Evolutionary conservation across 2,797 vertebrate species (phyloP), one percentile per base, ranked within the genome.

Genomic region (Epinephelus awoara): DNA sequence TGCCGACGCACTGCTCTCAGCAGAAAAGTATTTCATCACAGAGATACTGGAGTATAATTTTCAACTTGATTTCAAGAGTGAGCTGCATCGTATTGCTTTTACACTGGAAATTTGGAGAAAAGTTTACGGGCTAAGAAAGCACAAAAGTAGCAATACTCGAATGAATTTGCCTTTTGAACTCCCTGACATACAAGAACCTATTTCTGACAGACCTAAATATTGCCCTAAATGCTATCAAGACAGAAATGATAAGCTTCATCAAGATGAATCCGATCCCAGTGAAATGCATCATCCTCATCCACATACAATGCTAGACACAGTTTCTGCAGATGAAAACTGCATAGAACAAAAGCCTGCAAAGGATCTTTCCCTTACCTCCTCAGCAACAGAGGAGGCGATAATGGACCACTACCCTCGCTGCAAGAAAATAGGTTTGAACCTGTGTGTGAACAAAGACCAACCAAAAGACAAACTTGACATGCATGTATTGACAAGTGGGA

Each of bases 11-110:
- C 17, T 88, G 19, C 3, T 9, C 1, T 69, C 67, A 14, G 56
- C 80, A 14, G 54, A 21, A 3, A 73, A 49, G 19, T 0, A 78
- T 34, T 88, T 85, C 40, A 47, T 83, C 8, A 75, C 71, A 14
- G 83, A 85, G 13, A 67, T 85, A 54, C 29, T 88, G 34, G 77
- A 83, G 55, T 77, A 76, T 38, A 88, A 88, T 57, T 81, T 88
- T 6, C 1, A 64, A 65, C 75, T 88, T 11, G 2, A 69, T 52
- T 74, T 88, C 3, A 55, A 77, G 1, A 73, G 51, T 61, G 67
- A 85, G 34, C 56, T 67, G 27, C 5, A 11, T 34, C 52, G 50
- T 12, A 27, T 0, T 51, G 38, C 12, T 25, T 88, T 79, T 23
- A 34, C 56, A 18, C 6, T 64, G 1, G 1, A 70, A 23, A 23